Evolutionary conservation across 2,113 vertebrate species (phyloP).

Genomic region (Chlorodrepanis virens): DNA sequence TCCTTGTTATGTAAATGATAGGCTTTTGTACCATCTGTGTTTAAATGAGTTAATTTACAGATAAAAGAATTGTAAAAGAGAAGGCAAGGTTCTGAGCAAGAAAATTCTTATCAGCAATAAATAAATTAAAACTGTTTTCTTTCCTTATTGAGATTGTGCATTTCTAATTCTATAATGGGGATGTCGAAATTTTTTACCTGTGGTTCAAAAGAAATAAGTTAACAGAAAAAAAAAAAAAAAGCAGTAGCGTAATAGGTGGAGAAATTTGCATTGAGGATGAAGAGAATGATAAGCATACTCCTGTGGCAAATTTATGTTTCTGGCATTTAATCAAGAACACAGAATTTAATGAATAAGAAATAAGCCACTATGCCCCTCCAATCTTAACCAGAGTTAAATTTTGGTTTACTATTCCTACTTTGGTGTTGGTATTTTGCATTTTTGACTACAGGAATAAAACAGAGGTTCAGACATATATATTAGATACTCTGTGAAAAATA

Average conservation of each 20-base stretch:
- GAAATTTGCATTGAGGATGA: neutral
- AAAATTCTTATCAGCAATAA: conserved; percentile 1
- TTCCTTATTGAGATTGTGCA: neutral
- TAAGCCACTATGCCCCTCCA: accelerated
- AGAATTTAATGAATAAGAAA: neutral
- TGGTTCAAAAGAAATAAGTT: neutral
- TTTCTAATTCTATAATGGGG: neutral
- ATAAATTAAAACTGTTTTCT: neutral
- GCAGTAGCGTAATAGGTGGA: neutral
- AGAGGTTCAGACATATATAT: neutral
- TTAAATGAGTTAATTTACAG: conserved; percentile 43
- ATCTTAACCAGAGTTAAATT: neutral
- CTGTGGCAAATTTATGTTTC: neutral
- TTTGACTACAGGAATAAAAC: neutral
- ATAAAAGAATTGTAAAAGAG: conserved; percentile 3
- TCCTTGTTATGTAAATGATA: conserved; percentile 30
- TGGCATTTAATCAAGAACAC: neutral
- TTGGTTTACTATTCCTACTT: neutral
- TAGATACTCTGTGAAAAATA: neutral
- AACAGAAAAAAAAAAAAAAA: neutral
- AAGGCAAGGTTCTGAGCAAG: neutral
- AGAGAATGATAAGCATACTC: neutral
- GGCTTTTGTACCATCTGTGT: neutral
- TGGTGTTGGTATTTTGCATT: neutral
- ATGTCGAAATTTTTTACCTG: neutral